Base-by-base conservation (phyloP, 2,888 invertebrate genomes). In the Phengaris alcon region DNA sequence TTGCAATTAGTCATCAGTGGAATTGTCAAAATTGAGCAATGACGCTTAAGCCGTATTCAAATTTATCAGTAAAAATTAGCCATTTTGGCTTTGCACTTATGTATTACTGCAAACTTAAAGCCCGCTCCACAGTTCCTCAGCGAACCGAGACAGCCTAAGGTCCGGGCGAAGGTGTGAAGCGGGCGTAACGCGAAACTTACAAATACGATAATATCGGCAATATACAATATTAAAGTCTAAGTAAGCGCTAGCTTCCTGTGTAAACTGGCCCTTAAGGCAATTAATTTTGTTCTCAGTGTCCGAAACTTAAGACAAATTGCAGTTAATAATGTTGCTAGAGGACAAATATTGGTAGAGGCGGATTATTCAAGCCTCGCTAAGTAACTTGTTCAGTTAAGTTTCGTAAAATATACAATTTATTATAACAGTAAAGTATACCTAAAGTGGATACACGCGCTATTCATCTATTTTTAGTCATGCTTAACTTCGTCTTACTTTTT, bases 281-380 rank as follows among this genome's bases (percentile, higher is more conserved):
- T 86, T 82, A 85, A 87, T 86, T 78, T 80, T 82, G 76, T 75
- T 75, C 76, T 80, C 75, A 80, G 82, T 83, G 87, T 85, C 83
- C 81, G 81, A 89, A 52, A 87, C 80, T 87, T 86, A 79, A 82
- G 85, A 86, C 87, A 88, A 91, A 91, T 90, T 89, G 83, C 82
- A 84, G 87, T 87, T 87, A 87, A 91, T 91, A 88, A 90, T 85
- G 85, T 88, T 87, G 89, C 89, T 86, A 83, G 82, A 78, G 82
- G 82, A 87, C 87, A 88, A 90, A 90, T 90, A 89, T 89, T 88
- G 85, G 79, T 77, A 78, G 79, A 85, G 84, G 80, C 87, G 89
- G 90, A 90, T 90, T 88, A 86, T 83, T 79, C 81, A 84, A 82
- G 83, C 84, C 86, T 86, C 76, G 80, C 84, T 86, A 85, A 87